These are phyloP conservation scores for Julus scanicus DNA, from an alignment of 2,888 invertebrate species.

Conservation along the genomic window DNA sequence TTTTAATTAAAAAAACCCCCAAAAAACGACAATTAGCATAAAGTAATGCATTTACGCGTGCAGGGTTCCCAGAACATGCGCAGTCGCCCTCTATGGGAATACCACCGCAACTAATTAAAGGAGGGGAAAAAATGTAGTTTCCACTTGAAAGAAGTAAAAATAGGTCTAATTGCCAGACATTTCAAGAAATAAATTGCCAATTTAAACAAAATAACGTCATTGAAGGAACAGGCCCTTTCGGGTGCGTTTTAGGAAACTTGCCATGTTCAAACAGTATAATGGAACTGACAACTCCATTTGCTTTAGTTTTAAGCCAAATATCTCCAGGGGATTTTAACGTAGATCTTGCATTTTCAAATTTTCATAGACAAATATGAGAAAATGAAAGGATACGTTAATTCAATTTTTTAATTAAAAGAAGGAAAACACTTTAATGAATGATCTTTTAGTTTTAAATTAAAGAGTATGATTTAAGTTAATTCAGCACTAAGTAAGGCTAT, in stretches of 20 bases:
- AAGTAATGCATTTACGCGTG: neutral
- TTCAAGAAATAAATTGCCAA: neutral
- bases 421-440: no score
- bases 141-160: no score
- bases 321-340: neutral
- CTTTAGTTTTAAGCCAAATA: neutral
- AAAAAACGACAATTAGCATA: slow-evolving; percentile 10
- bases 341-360: no score
- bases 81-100: neutral
- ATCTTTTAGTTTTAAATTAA: no score
- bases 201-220: neutral
- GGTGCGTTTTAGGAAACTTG: neutral
- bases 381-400: no score
- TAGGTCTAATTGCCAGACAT: slow-evolving; percentile 2
- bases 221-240: no score
- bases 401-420: no score
- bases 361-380: no score
- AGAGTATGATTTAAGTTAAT: no score
- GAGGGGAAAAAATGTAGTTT: neutral
- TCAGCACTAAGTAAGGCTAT: no score
- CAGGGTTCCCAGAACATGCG: neutral
- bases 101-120: neutral
- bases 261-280: neutral
- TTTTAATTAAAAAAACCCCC: neutral
- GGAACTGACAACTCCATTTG: neutral